Base-by-base conservation (phyloP, 53 echinoderm and acorn worm species). In the Actinopyga echinites region DNA sequence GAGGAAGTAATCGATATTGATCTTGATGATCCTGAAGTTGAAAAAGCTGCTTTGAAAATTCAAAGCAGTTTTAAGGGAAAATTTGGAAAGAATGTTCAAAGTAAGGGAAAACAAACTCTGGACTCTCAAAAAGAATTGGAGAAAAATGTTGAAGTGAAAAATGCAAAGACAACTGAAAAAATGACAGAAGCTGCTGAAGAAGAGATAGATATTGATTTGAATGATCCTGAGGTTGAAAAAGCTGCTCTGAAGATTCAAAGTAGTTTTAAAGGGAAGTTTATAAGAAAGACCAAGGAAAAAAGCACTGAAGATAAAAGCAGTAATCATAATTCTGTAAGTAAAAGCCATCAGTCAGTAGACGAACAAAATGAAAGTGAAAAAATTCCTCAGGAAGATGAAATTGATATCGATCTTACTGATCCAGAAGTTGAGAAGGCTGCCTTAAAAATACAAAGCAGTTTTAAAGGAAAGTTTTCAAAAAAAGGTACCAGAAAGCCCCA, bases 361-460 rank as follows among this genome's bases (percentile, higher is more conserved):
- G 3, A 49, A 5, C 49, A 49, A 49, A 49, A 49, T 15, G 49
- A 49, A 8, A 8, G 4, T 49, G 49, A 15, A 6, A 22, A 37
- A 25, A 30, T n/a, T 19, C 22, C 29, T 54, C 30, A 53, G 79
- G 97, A 92, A 74, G 96, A 96, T 75, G 94, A 93, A 65, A 83
- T 96, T 28, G 96, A 96, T 67, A 96, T 96, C 22, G 93, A 96
- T 74, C 82, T 96, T 30, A 90, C 83, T 38, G 96, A 96, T 75
- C 97, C 94, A 21, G 94, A 96, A 52, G 97, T 94, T 36, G 89
- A 94, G 78, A 86, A 90, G 35, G 94, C 97, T 21, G 94, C 94
- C 0, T 61, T 88, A 35, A 96, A 93, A 69, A 96, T 96, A 58
- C 96, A 96, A 30, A 83, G 53, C 71, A 60, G 62, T 54, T 75